Evolutionary conservation across 2,113 vertebrate genomes (phyloP), one percentile per base, ranked within the genome.

Genomic region (Puffinus mauretanicus): DNA sequence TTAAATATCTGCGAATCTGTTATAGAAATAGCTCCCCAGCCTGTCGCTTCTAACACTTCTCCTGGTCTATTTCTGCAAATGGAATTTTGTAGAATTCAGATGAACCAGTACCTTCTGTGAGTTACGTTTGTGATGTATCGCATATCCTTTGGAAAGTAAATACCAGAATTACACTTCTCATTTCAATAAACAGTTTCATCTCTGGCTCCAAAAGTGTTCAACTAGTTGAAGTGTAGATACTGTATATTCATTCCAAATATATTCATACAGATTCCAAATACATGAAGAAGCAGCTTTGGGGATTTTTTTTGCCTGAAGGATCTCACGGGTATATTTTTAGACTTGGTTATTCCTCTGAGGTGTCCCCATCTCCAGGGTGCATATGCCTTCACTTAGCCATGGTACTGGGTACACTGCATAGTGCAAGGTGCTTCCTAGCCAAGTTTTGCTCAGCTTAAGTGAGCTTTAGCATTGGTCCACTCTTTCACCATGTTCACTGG

Each of bases 81-180:
- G 84, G 52, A 94, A 72, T 95, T 92, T 90, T 72, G 30, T 85
- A 82, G 93, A 89, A 94, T 90, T 90, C 60, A 82, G 42, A 95
- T 88, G 75, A 95, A 88, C 57, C 6, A 4, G 62, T 87, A 52
- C 73, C 60, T 93, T 93, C 84, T 82, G 71, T 81, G 86, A 82
- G 64, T 86, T 91, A 44, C 10, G 3, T 82, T 96, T 94, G 62
- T 86, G 47, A 80, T 90, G 16, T 69, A 61, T 80, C 76, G 25
- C 87, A 62, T 73, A 66, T 58, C 42, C 42, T 91, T 87, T 36
- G 12, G 78, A 93, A 73, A 93, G 67, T 77, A 93, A 95, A 89
- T 95, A 87, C 47, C 70, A 97, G 66, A 94, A 64, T 49, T 87
- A 54, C 71, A 66, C 62, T 93, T 90, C 77, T 62, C 34, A 51